Base-by-base conservation (phyloP, 1,140 invertebrate species). In the Nylanderia fulva region DNA sequence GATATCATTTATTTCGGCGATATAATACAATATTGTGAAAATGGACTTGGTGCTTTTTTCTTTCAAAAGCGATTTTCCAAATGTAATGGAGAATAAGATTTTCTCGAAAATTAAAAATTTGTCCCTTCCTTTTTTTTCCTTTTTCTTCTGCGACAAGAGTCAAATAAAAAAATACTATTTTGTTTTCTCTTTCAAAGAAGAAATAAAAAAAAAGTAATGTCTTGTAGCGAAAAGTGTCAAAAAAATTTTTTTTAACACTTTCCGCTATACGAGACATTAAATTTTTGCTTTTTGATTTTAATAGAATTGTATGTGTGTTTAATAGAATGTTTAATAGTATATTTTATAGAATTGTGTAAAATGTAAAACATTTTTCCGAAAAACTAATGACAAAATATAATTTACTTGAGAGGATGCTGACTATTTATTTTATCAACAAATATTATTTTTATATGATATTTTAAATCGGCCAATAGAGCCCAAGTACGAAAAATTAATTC, bases 1-100 rank as follows among this genome's bases (percentile, higher is more conserved):
- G 33, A 61, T 63, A 54, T 87, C 64, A 45, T 68, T 79, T 60
- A 52, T 88, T 88, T 80, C 63, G 74, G 66, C 75, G 75, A 87
- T 75, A 76, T 72, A 76, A 88, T 87, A 88, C 64, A 54, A 82
- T 42, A 88, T 88, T 75, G 86, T 71, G 45, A 63, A 61, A 45
- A 45, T 42, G 27, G 27, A 15, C 39, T 74, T 61, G 56, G 29
- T 56, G 29, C 3, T 61, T 66, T 48, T 39, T 64, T 85, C 61
- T 61, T 42, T 54, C 15, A 39, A 6, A 79, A 68, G 45, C 56
- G 63, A 54, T 48, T 68, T 54, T 39, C 48, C 33, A 39, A 79
- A 68, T 68, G 63, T 45, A n/a, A 18, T 39, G 36, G 42, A 4
- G 54, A 74, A 63, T 75, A 84, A 75, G 33, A 61, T 52, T 80